Base-by-base conservation (phyloP, 2,797 vertebrate species). In the Halcyon smyrnensis region DNA sequence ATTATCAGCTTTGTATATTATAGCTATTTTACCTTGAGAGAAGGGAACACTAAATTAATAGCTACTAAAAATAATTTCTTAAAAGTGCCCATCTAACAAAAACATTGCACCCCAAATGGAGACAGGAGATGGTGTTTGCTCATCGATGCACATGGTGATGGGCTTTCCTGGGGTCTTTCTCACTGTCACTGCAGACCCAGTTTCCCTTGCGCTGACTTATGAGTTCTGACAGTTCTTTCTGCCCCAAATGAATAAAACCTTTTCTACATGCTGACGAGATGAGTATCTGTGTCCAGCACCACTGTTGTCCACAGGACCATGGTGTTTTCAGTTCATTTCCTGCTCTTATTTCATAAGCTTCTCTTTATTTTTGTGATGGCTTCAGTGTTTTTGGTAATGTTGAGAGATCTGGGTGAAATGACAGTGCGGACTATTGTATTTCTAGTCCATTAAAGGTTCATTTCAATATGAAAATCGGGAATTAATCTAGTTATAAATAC, bases 21-120 rank as follows among this genome's bases (percentile, higher is more conserved):
- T 53, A 45, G 17, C 18, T 89, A 6, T 70, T 71, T 70, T 67
- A 41, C 24, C 28, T 71, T 1, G 12, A 63, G 43, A 74, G 64
- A 41, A 68, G 18, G 45, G 13, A 64, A 37, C 21, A 30, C 15
- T 59, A 37, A 84, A 56, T 12, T 34, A 60, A 53, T 2, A 64
- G 27, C 15, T 32, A 20, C 50, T 68, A 46, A 59, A 92, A 82
- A 6, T 6, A 30, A 23, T 19, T 34, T 54, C 8, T 78, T 51
- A 30, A 3, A 84, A 39, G 32, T 45, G 24, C 12, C 16, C 18
- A 50, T 50, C 6, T 77, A 67, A 69, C 23, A 87, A 57, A 73
- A 68, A 19, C 15, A 23, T 12, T 1, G 2, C 34, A 28, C 5
- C 27, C 18, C 18, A 27, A 16, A 46, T 0, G 2, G 27, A 23